Evolutionary conservation across 2,113 vertebrate species (phyloP).

Genomic region (Gambusia holbrooki): DNA sequence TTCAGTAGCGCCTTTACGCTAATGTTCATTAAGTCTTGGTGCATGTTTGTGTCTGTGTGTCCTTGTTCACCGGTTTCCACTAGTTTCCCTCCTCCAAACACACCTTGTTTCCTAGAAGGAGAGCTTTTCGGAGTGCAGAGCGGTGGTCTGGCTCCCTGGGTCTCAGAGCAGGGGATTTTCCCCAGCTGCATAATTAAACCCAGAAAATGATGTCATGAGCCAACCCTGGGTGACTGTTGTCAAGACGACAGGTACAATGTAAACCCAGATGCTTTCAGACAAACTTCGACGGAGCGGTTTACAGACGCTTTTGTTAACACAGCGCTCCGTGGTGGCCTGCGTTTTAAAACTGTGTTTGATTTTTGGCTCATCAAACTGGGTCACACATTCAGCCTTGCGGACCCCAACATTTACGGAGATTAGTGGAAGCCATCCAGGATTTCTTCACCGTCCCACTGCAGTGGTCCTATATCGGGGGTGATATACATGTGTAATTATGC

Average conservation of each 20-base stretch:
- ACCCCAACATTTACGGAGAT: background rate
- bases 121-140: conserved; percentile 33
- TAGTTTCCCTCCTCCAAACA: conserved; percentile 49
- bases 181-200: conserved; percentile 63
- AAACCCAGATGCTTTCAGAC: conserved; percentile 39
- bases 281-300: conserved; percentile 10
- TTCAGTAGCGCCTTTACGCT: background rate
- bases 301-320: background rate
- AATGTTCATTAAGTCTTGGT: background rate
- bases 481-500: background rate
- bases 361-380: background rate
- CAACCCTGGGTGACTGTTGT: conserved; percentile 64
- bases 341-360: background rate
- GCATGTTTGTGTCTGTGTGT: background rate
- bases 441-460: conserved; percentile 1
- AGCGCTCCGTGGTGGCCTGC: background rate
- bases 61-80: background rate
- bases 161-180: conserved; percentile 64
- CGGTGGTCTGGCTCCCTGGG: conserved; percentile 58
- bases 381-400: background rate
- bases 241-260: conserved; percentile 63
- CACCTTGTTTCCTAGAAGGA: conserved; percentile 63
- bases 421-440: background rate
- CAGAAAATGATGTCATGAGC: conserved; percentile 69
- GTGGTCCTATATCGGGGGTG: background rate